Conservation (phyloP, 2,113 vertebrate species). For the Brienomyrus longianalis region DNA sequence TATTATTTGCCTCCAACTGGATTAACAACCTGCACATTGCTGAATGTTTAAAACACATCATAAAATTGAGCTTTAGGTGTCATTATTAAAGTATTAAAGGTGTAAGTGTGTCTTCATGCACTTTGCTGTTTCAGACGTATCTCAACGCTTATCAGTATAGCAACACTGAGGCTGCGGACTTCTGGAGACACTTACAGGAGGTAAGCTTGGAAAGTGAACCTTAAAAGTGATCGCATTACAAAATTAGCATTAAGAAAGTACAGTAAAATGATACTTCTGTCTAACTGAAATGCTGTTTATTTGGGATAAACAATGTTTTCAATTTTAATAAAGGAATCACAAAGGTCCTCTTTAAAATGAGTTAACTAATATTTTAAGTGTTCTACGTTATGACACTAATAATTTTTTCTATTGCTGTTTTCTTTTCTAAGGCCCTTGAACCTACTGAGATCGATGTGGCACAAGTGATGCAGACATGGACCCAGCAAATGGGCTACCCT, state of each 20-base stretch:
- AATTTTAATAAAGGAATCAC: neutral
- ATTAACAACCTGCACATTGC: neutral
- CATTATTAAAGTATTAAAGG: neutral
- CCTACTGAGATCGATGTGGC: neutral
- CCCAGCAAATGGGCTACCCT: constrained; percentile 76
- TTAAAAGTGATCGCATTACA: neutral
- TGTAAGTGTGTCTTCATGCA: neutral
- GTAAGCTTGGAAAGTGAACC: constrained; percentile 32
- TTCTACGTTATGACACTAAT: neutral
- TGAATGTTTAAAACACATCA: neutral
- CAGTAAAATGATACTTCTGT: neutral
- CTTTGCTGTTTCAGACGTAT: constrained; percentile 44
- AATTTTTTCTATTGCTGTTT: neutral
- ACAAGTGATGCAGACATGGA: constrained; percentile 75
- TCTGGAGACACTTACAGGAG: constrained; percentile 51
- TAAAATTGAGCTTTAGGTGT: neutral
- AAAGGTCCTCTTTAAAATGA: neutral
- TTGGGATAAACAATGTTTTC: neutral
- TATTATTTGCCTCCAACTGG: neutral
- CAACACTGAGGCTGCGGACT: constrained; percentile 41
- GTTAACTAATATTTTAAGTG: neutral
- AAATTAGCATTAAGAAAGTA: neutral
- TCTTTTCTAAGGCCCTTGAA: constrained; percentile 30
- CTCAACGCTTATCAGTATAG: constrained; percentile 32
- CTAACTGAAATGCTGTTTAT: neutral